Conservation (phyloP, 2,888 invertebrate genomes). For the Idaea dimidiata region DNA sequence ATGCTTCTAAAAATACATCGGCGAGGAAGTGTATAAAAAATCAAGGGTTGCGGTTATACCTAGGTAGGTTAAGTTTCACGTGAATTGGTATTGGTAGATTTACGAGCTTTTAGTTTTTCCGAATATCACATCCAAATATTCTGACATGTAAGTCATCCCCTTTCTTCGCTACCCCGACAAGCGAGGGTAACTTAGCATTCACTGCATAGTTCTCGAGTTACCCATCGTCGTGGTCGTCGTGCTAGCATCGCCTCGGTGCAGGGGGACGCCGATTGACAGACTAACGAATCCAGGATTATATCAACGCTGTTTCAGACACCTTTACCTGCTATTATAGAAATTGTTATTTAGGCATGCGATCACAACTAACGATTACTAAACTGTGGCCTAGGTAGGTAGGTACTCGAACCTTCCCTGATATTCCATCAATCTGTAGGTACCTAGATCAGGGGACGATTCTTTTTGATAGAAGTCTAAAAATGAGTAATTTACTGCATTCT, state of each 20-base stretch:
- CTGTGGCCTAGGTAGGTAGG: no score
- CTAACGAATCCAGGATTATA: constrained; percentile 9
- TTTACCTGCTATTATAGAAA: not conserved
- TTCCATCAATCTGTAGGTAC: no score
- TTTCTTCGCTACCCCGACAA: constrained; percentile 19
- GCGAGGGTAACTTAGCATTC: constrained; percentile 54
- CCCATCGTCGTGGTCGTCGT: constrained; percentile 30
- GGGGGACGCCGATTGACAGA: constrained; percentile 22
- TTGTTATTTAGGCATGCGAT: not conserved
- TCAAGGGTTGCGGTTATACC: no score
- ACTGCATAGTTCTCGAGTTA: constrained; percentile 52
- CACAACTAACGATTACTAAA: not conserved
- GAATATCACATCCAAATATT: constrained; percentile 21
- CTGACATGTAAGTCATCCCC: constrained; percentile 15
- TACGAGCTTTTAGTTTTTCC: not conserved
- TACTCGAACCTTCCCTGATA: no score
- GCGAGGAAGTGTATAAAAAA: no score
- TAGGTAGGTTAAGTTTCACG: no score
- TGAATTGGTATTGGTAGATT: no score
- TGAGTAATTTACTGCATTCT: no score
- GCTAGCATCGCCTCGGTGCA: constrained; percentile 30
- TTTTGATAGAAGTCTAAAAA: no score
- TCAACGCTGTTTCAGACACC: constrained; percentile 1
- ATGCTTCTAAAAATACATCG: no score
- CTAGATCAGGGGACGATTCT: no score